These are phyloP conservation scores for Chitala chitala DNA, from an alignment of 2,113 vertebrate species.

Conservation along the genomic window DNA sequence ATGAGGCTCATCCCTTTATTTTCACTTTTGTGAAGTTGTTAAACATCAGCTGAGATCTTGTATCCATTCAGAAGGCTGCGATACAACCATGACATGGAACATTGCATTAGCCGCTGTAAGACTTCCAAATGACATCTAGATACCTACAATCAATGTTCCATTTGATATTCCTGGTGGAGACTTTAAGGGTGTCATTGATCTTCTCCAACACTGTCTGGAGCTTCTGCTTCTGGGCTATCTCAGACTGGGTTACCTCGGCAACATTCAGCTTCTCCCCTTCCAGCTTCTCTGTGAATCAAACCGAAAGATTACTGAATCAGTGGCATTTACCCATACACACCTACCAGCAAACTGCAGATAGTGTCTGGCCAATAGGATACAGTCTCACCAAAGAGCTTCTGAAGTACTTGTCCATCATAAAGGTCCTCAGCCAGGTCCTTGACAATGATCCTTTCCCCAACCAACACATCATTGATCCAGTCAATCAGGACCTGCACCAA, in stretches of 20 bases:
- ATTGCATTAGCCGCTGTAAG: background rate
- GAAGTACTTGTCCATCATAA: constrained; percentile 82
- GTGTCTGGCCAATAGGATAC: background rate
- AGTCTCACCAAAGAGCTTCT: constrained; percentile 81
- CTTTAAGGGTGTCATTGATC: constrained; percentile 82
- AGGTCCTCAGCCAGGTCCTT: constrained; percentile 83
- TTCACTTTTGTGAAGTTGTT: too few relatives aligned
- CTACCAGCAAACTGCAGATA: background rate
- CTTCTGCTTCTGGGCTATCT: constrained; percentile 86
- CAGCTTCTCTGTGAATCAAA: constrained; percentile 64
- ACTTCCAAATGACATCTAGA: background rate
- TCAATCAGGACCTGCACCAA: constrained; percentile 72
- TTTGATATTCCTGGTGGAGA: constrained; percentile 75
- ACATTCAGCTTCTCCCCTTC: constrained; percentile 82
- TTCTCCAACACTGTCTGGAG: constrained; percentile 83
- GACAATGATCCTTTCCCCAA: constrained; percentile 83
- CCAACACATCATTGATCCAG: constrained; percentile 86
- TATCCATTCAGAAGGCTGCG: too few relatives aligned
- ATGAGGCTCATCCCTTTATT: too few relatives aligned
- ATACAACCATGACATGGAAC: too few relatives aligned
- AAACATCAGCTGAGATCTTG: too few relatives aligned
- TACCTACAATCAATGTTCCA: constrained; percentile 84
- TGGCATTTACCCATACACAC: background rate
- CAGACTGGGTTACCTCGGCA: constrained; percentile 82
- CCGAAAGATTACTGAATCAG: background rate